phyloP scores from a whole-genome alignment of 2,797 vertebrate genomes.

The Glyptemys insculpta region DNA sequence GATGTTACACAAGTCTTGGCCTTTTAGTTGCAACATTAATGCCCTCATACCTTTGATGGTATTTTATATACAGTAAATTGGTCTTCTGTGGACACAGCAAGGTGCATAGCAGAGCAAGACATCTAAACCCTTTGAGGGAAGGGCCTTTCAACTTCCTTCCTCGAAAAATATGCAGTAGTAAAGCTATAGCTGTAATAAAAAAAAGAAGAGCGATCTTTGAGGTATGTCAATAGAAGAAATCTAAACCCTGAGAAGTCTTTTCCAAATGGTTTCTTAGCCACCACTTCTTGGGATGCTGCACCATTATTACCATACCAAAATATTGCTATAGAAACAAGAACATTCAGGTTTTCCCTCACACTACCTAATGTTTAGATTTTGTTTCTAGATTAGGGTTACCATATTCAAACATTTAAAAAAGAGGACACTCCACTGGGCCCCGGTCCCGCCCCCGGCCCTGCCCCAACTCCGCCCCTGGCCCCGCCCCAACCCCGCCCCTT shows the following conservation, averaged over 20 bases:
- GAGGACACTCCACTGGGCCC: too few species aligned
- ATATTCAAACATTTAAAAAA: too few species aligned
- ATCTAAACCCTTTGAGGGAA: neutral
- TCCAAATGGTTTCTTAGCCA: neutral
- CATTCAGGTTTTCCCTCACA: neutral
- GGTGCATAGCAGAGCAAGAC: accelerated
- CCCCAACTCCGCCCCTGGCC: too few species aligned
- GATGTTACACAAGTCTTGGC: neutral
- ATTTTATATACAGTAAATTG: neutral
- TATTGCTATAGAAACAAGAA: neutral
- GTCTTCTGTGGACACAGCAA: neutral
- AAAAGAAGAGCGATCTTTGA: too few species aligned
- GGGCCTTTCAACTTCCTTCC: neutral
- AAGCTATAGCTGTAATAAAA: neutral
- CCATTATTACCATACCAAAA: neutral
- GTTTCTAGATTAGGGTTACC: neutral
- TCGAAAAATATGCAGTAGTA: neutral
- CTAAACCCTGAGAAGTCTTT: neutral
- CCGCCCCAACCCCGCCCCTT: too few species aligned
- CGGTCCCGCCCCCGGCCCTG: too few species aligned
- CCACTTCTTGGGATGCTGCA: neutral
- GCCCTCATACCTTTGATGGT: neutral
- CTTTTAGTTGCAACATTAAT: neutral
- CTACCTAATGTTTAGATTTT: neutral
- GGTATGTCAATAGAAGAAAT: accelerated